These are phyloP conservation scores for Metallyticus violacea DNA, from an alignment of 2,888 invertebrate species.

Conservation along the genomic window DNA sequence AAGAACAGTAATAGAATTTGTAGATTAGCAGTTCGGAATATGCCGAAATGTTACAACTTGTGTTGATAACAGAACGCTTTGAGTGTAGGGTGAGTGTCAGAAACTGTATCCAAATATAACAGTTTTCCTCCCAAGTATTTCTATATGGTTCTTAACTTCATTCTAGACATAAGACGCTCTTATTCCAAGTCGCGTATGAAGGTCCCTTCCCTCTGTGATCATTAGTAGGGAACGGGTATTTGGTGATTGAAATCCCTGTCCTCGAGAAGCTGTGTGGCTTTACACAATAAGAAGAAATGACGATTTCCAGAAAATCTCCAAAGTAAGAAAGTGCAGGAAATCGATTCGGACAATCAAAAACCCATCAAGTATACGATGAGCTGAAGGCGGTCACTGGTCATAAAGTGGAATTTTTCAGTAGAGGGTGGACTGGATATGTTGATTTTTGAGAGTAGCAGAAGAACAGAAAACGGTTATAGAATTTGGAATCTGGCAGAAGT, in stretches of 20 bases:
- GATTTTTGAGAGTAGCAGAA: too few relatives aligned
- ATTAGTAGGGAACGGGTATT: not conserved
- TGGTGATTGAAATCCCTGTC: not conserved
- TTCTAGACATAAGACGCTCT: not conserved
- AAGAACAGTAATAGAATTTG: too few relatives aligned
- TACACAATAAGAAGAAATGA: not conserved
- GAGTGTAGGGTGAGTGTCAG: too few relatives aligned
- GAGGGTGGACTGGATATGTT: too few relatives aligned
- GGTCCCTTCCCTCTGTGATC: not conserved
- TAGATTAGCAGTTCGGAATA: too few relatives aligned
- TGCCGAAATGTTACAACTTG: too few relatives aligned
- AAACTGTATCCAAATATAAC: too few relatives aligned
- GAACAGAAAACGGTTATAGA: too few relatives aligned
- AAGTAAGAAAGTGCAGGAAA: not conserved
- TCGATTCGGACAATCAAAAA: not conserved
- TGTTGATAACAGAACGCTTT: too few relatives aligned
- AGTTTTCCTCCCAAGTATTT: too few relatives aligned
- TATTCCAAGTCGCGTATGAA: not conserved
- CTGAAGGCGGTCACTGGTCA: not conserved
- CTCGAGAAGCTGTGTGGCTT: not conserved
- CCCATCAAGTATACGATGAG: not conserved
- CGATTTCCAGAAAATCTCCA: not conserved
- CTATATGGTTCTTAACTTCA: too few relatives aligned
- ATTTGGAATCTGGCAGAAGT: too few relatives aligned
- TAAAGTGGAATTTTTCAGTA: not conserved